These are phyloP conservation scores for Magallana gigas DNA, from an alignment of 1,140 invertebrate genomes.

Conservation along the genomic window DNA sequence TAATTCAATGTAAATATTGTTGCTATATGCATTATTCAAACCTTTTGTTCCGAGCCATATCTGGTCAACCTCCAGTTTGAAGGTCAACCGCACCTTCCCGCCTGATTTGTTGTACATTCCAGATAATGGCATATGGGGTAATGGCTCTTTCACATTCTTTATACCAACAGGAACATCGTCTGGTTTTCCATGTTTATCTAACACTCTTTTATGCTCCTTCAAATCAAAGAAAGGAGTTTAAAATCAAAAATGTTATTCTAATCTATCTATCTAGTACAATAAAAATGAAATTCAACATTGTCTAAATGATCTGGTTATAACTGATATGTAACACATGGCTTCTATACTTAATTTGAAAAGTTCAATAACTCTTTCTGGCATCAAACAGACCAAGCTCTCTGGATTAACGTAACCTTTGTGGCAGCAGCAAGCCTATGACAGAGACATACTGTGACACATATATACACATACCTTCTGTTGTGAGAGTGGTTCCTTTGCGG, in stretches of 20 bases:
- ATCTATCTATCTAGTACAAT: too few species aligned
- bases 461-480: slow-evolving; percentile 85
- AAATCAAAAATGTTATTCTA: background rate
- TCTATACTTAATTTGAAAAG: too few species aligned
- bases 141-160: slow-evolving; percentile 88
- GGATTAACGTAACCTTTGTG: too few species aligned
- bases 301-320: too few species aligned
- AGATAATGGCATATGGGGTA: slow-evolving; percentile 90
- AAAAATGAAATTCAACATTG: too few species aligned
- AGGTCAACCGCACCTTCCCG: slow-evolving; percentile 95
- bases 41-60: slow-evolving; percentile 95
- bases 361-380: too few species aligned
- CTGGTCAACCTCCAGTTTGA: slow-evolving; percentile 95
- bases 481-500: slow-evolving; percentile 88
- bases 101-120: slow-evolving; percentile 96
- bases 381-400: too few species aligned
- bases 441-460: too few species aligned
- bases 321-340: too few species aligned
- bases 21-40: background rate
- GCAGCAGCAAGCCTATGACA: too few species aligned
- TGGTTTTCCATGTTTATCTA: slow-evolving; percentile 92
- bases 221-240: slow-evolving; percentile 29
- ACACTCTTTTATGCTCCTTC: slow-evolving; percentile 89
- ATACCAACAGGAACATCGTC: slow-evolving; percentile 94
- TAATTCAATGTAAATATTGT: too few species aligned